phyloP scores from a whole-genome alignment of 2,888 invertebrate genomes.

The Achlya flavicornis region DNA sequence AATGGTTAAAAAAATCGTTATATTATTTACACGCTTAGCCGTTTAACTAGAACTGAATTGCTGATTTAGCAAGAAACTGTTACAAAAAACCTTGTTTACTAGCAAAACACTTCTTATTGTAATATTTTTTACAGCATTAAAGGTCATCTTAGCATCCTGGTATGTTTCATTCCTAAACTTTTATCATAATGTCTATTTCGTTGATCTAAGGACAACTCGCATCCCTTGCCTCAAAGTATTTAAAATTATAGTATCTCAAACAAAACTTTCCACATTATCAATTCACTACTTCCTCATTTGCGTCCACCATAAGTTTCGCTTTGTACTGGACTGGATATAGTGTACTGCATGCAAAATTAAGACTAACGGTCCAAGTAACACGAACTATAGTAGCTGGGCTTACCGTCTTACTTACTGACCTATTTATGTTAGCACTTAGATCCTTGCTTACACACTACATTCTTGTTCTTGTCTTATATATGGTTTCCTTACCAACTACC shows the following conservation, averaged over 20 bases:
- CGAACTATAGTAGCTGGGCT: conserved; percentile 53
- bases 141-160: no score
- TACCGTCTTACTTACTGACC: conserved; percentile 54
- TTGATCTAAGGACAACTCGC: background rate
- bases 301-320: conserved; percentile 72
- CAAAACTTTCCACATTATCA: background rate
- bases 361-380: conserved; percentile 62
- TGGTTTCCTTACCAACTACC: conserved; percentile 31
- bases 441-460: conserved; percentile 54
- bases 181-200: background rate
- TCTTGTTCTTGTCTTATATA: conserved; percentile 52
- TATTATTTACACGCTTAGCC: no score
- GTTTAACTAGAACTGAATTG: no score
- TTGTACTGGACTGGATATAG: conserved; percentile 54
- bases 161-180: no score
- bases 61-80: background rate
- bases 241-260: background rate
- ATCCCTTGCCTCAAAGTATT: no score
- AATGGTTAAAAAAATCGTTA: conserved; percentile 8
- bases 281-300: conserved; percentile 68
- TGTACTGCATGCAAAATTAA: conserved; percentile 63
- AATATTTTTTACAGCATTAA: no score
- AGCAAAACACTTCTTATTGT: background rate
- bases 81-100: conserved; percentile 1
- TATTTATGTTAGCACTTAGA: conserved; percentile 68